Percentiles rank a stretch among this genome's conserved stretches.
These are phyloP conservation scores for Synchiropus splendidus DNA, from an alignment of 2,113 vertebrate genomes.

Conservation along the genomic window DNA sequence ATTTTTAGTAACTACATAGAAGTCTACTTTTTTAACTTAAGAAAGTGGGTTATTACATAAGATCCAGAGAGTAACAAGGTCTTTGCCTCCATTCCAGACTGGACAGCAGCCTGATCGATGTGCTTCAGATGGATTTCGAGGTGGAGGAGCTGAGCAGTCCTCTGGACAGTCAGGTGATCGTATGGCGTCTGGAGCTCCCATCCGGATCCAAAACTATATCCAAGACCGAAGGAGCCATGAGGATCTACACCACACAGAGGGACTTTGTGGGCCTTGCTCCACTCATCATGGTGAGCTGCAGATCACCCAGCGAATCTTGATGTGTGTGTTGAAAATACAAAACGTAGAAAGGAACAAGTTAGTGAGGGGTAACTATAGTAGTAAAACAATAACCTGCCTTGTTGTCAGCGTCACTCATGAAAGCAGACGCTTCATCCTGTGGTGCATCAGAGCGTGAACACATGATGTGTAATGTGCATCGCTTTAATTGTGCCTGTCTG, in stretches of 20 bases:
- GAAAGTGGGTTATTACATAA: no score
- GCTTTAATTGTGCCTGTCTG: constrained; percentile 41
- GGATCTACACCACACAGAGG: constrained; percentile 80
- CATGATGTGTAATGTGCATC: constrained; percentile 39
- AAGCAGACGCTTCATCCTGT: constrained; percentile 23
- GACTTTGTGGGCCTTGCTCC: constrained; percentile 79
- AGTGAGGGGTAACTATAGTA: constrained; percentile 22
- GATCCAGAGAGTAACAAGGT: neutral
- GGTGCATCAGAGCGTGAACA: constrained; percentile 33
- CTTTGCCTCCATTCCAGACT: constrained; percentile 34
- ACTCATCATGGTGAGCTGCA: constrained; percentile 77
- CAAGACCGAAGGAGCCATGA: constrained; percentile 73
- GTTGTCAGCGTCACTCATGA: constrained; percentile 12
- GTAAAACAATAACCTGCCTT: constrained; percentile 8
- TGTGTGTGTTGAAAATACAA: no score
- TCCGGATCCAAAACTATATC: constrained; percentile 53
- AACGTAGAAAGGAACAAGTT: no score
- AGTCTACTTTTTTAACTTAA: no score
- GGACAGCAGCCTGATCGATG: constrained; percentile 66
- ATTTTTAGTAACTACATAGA: no score
- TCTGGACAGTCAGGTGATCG: constrained; percentile 76
- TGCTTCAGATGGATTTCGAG: constrained; percentile 87
- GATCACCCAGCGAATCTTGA: no score
- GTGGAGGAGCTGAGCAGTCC: constrained; percentile 72
- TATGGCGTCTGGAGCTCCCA: constrained; percentile 85